Percentiles rank a stretch among this genome's conserved stretches.
Conservation (phyloP, 2,888 invertebrate species). For the Cantharis flavilabris region DNA sequence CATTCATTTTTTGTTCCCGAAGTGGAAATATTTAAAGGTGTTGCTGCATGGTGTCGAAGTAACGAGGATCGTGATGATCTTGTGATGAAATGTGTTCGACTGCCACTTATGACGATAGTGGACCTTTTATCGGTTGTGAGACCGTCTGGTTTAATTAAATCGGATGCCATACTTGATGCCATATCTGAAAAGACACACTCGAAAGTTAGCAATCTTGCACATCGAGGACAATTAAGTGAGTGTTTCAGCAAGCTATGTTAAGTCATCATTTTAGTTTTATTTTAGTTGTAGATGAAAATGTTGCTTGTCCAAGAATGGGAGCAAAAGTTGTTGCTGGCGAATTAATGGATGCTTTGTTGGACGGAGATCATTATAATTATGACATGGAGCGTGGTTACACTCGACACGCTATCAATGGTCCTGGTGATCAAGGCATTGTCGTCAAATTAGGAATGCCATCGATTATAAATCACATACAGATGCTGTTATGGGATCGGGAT, state of each 20-base stretch:
- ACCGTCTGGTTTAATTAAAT: slow-evolving; percentile 81
- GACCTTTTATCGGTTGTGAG: slow-evolving; percentile 89
- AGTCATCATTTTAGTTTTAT: slow-evolving; percentile 4
- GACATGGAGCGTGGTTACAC: slow-evolving; percentile 91
- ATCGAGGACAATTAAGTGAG: slow-evolving; percentile 80
- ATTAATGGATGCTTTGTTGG: slow-evolving; percentile 83
- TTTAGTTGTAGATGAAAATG: slow-evolving; percentile 87
- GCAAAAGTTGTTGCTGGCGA: slow-evolving; percentile 91
- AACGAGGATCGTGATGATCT: slow-evolving; percentile 63
- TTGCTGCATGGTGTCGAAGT: slow-evolving; percentile 82
- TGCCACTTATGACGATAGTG: slow-evolving; percentile 86
- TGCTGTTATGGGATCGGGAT: slow-evolving; percentile 95
- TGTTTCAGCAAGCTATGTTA: slow-evolving; percentile 28
- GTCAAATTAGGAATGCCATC: slow-evolving; percentile 82
- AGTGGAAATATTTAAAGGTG: slow-evolving; percentile 91
- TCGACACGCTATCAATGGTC: slow-evolving; percentile 53
- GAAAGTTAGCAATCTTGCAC: slow-evolving; percentile 77
- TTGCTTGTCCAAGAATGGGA: slow-evolving; percentile 79
- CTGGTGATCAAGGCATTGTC: slow-evolving; percentile 78
- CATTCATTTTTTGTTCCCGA: slow-evolving; percentile 97
- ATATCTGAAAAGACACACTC: slow-evolving; percentile 85
- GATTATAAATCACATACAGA: slow-evolving; percentile 90
- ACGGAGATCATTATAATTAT: slow-evolving; percentile 85
- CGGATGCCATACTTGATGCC: slow-evolving; percentile 92
- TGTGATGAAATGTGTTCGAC: slow-evolving; percentile 68